Evolutionary conservation across 1,140 invertebrate species (phyloP).

Genomic region (Epicauta chinensis): DNA sequence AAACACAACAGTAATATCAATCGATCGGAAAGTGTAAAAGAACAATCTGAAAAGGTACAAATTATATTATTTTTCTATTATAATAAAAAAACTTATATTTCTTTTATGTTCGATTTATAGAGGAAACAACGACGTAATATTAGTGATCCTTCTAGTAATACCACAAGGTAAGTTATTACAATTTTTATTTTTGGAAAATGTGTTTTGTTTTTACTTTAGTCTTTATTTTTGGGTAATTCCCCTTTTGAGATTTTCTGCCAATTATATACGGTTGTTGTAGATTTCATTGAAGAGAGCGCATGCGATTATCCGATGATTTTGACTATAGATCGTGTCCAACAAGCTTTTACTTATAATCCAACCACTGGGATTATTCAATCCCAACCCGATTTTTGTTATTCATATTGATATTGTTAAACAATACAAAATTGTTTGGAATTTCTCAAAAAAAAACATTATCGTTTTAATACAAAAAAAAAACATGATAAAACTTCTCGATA

Average conservation of each 20-base stretch:
- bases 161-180: constrained; percentile 32
- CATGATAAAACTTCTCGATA: too few species aligned
- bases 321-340: too few species aligned
- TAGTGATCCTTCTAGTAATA: constrained; percentile 39
- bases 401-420: too few species aligned
- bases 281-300: neutral
- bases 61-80: neutral
- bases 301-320: neutral
- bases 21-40: constrained; percentile 42
- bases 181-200: neutral
- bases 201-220: neutral
- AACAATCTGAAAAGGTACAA: constrained; percentile 41
- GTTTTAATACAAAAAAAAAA: too few species aligned
- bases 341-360: too few species aligned
- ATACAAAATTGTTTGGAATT: too few species aligned
- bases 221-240: neutral
- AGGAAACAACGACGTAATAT: constrained; percentile 38
- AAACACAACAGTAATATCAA: constrained; percentile 36
- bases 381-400: too few species aligned
- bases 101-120: constrained; percentile 15
- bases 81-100: neutral
- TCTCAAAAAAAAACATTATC: too few species aligned
- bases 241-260: neutral
- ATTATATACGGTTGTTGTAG: too few species aligned
- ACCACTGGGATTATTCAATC: too few species aligned